Evolutionary conservation across 1,140 invertebrate species (phyloP).

Genomic region (Zaprionus taronus): DNA sequence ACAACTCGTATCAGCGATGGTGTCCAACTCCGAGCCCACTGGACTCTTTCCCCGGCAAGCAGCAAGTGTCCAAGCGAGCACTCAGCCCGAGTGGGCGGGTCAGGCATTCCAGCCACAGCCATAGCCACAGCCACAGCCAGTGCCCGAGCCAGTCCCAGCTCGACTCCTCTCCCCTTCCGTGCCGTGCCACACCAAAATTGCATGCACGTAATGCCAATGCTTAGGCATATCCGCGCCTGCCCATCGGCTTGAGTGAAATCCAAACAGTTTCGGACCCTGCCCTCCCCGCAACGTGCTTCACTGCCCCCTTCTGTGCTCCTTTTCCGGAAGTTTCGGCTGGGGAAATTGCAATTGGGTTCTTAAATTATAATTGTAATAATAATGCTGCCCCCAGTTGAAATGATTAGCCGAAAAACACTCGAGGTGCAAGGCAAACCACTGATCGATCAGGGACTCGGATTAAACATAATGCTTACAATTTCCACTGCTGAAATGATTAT

Average conservation of each 20-base stretch:
- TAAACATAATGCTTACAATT: slow-evolving; percentile 1
- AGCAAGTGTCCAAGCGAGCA: slow-evolving; percentile 67
- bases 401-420: slow-evolving; percentile 35
- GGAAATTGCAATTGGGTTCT: slow-evolving; percentile 51
- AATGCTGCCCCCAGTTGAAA: slow-evolving; percentile 34
- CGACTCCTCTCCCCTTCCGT: too few species aligned
- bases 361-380: slow-evolving; percentile 69
- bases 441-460: neutral
- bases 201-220: slow-evolving; percentile 64
- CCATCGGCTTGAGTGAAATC: slow-evolving; percentile 55
- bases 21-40: slow-evolving; percentile 21
- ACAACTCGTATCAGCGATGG: slow-evolving; percentile 72
- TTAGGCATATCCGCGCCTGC: slow-evolving; percentile 57
- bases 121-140: neutral
- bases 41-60: slow-evolving; percentile 16
- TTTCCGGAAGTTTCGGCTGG: slow-evolving; percentile 17
- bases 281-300: neutral
- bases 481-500: neutral
- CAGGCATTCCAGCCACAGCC: slow-evolving; percentile 39
- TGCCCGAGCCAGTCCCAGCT: slow-evolving; percentile 8
- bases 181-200: slow-evolving; percentile 53
- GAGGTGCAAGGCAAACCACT: neutral
- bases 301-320: neutral
- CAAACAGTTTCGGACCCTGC: slow-evolving; percentile 27
- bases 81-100: slow-evolving; percentile 36